A percentile compares a stretch with the other conserved stretches of the same genome.
phyloP scores from a whole-genome alignment of 2,113 vertebrate species.

The Dendropsophus ebraccatus region DNA sequence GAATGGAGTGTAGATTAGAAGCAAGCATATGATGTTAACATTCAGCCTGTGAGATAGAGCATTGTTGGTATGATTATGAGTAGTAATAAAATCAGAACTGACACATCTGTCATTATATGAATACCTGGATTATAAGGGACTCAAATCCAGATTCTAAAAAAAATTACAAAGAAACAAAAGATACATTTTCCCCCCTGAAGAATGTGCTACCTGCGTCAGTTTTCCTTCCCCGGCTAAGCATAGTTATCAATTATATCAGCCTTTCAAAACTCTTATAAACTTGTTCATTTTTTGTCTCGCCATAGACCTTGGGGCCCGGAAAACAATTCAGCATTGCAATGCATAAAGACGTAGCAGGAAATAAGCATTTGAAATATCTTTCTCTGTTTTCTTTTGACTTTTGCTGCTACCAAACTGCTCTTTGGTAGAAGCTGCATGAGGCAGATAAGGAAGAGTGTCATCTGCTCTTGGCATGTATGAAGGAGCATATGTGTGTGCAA shows the following conservation, averaged over 20 bases:
- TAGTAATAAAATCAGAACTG: background rate
- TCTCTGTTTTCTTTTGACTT: background rate
- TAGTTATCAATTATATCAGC: slow-evolving; percentile 12
- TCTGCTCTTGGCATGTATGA: too few relatives aligned
- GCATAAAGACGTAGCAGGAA: background rate
- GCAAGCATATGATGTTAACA: too few relatives aligned
- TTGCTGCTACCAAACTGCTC: background rate
- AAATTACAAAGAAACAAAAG: slow-evolving; percentile 29
- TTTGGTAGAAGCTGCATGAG: background rate
- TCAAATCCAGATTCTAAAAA: slow-evolving; percentile 42
- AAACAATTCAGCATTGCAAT: background rate
- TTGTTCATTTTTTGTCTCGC: background rate
- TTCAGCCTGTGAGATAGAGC: background rate
- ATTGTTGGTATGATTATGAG: background rate
- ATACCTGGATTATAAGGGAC: slow-evolving; percentile 35
- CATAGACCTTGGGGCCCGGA: slow-evolving; percentile 1
- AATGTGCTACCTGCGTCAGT: slow-evolving; percentile 51
- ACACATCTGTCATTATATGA: slow-evolving; percentile 36
- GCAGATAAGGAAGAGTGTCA: too few relatives aligned
- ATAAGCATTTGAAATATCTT: slow-evolving; percentile 24
- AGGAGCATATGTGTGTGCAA: too few relatives aligned
- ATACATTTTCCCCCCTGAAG: slow-evolving; percentile 10
- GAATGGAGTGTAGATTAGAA: background rate
- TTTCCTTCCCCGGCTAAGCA: background rate
- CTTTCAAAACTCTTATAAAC: slow-evolving; percentile 20